Conservation (phyloP, 2,113 vertebrate species). For the Anguilla rostrata region DNA sequence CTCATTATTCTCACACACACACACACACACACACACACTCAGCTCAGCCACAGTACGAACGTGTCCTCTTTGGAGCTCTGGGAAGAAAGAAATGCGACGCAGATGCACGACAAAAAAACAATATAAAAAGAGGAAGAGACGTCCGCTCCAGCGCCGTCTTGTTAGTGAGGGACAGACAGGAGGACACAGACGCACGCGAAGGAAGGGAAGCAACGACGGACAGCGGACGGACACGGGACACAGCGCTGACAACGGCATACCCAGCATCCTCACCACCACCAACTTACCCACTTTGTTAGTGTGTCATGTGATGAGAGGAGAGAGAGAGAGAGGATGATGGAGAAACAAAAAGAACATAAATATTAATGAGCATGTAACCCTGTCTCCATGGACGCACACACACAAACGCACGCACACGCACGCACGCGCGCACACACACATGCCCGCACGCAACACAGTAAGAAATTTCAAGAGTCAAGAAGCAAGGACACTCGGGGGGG, state of each 20-base stretch:
- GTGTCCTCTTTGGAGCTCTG: conserved; percentile 66
- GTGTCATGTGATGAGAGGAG: conserved; percentile 80
- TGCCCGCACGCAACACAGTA: background rate
- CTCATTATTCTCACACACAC: conserved; percentile 24
- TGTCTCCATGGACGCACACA: conserved; percentile 29
- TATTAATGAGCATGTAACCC: conserved; percentile 79
- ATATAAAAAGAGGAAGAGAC: conserved; percentile 40
- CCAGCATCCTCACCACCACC: conserved; percentile 74
- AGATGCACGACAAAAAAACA: conserved; percentile 45
- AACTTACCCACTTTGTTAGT: conserved; percentile 80
- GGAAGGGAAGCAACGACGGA: conserved; percentile 16
- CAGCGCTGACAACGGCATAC: conserved; percentile 75
- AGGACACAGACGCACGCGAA: conserved; percentile 29
- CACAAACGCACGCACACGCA: background rate
- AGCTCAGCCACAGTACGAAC: conserved; percentile 60
- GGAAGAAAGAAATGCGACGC: conserved; percentile 41
- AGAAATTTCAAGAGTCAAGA: background rate
- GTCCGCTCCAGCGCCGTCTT: conserved; percentile 16
- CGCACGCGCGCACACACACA: background rate
- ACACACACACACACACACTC: conserved; percentile 58
- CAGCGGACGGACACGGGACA: conserved; percentile 55
- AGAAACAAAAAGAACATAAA: conserved; percentile 90
- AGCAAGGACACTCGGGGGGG: background rate
- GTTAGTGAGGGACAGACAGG: background rate
- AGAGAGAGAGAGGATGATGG: conserved; percentile 71